Evolutionary conservation across 2,113 vertebrate genomes (phyloP).

Genomic region (Podarcis muralis): DNA sequence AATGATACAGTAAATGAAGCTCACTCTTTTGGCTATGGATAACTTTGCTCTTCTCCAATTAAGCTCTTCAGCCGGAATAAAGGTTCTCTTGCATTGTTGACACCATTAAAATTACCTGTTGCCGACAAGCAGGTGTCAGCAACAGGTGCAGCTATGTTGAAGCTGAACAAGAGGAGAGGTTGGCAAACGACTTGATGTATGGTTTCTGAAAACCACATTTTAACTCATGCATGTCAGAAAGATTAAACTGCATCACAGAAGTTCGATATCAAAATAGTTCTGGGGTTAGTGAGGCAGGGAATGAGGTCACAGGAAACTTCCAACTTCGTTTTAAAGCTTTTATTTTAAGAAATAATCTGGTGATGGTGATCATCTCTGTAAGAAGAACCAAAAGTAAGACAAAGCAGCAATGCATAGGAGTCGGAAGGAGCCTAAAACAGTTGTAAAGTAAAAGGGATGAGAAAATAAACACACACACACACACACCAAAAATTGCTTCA

Average conservation of each 20-base stretch:
- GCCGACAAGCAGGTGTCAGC: conserved; percentile 7
- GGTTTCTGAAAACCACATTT: conserved; percentile 33
- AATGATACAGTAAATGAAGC: not conserved
- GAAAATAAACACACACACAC: too few relatives aligned
- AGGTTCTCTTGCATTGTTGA: not conserved
- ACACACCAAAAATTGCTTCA: not conserved
- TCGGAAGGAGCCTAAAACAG: not conserved
- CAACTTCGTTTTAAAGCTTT: not conserved
- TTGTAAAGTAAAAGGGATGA: not conserved
- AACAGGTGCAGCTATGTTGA: not conserved
- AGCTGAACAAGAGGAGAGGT: not conserved
- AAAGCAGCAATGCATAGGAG: not conserved
- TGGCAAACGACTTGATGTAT: not conserved
- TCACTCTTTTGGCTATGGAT: conserved; percentile 24
- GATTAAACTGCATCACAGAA: conserved; percentile 15
- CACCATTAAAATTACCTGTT: conserved; percentile 6
- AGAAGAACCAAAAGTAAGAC: not conserved
- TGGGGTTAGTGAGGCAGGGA: not conserved
- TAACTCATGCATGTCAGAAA: conserved; percentile 14
- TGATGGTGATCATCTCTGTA: not conserved
- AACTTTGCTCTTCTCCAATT: conserved; percentile 8
- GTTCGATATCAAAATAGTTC: not conserved
- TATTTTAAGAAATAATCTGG: not conserved
- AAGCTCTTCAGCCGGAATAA: conserved; percentile 31
- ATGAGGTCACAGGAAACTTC: not conserved